Evolutionary conservation across 2,797 vertebrate genomes (phyloP), one percentile per base, ranked within the genome.

Genomic region (Apogon hyalosoma): DNA sequence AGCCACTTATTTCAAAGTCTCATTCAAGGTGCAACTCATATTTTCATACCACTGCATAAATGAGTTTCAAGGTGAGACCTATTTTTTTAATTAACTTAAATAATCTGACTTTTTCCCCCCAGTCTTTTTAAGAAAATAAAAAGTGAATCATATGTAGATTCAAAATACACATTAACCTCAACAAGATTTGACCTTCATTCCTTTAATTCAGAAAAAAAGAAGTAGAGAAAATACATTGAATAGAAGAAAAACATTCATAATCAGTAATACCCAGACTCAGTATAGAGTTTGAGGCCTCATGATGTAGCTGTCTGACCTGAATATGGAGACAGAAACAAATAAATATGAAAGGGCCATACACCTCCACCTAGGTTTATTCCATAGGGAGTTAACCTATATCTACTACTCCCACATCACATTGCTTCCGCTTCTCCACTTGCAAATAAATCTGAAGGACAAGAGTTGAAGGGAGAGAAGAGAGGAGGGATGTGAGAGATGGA

Each of bases 331-430:
- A 48, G 60, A 82, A 55, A 65, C 36, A 24, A 57, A 64, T 62
- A 69, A 86, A 86, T 83, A 75, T 80, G 82, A 87, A 75, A 50
- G 42, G 80, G 50, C 78, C 78, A 42, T 60, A 73, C 72, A 88
- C 68, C 80, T 79, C 74, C 68, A 48, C 69, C 80, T 63, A 65
- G 58, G 82, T 65, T 28, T 77, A 79, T 76, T 65, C 84, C 83
- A 50, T 58, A 0, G 88, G 82, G 79, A 90, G 71, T 90, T 87
- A 90, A 88, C 84, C 88, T 85, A 87, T 80, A 88, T 88, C 83
- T 40, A 39, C 50, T 69, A 79, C 82, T 78, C 81, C 84, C 69
- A 87, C 84, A 61, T 80, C 73, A 73, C 80, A 79, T 57, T 49
- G 70, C 84, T 79, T 80, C 83, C 84, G 81, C 74, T 60, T 70